Base-by-base conservation (phyloP, 2,797 vertebrate species). In the Mormyrops attenuatus region DNA sequence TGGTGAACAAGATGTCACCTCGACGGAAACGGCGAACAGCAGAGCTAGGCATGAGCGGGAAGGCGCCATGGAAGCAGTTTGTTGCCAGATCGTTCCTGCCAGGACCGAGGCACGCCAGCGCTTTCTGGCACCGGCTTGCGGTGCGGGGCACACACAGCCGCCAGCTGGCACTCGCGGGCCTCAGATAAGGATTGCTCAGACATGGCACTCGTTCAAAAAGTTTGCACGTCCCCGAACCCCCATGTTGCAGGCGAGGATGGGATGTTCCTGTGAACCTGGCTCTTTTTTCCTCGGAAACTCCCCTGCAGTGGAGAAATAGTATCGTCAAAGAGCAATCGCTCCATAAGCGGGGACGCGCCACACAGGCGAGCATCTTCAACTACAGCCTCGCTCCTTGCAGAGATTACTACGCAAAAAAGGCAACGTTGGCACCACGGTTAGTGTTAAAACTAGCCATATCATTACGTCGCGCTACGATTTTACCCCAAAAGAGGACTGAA, bases 151-250 rank as follows among this genome's bases (percentile, higher is more conserved):
- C 93, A 95, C 94, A 95, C 94, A 95, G 93, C 96, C 96, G 95
- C 96, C 96, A 97, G 96, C 96, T 97, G 96, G 96, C 96, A 96
- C 95, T 96, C 95, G 95, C 92, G 96, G 95, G 94, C 96, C 95
- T 96, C 94, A 94, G 95, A 96, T 96, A 95, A 96, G 95, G 96
- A 96, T 95, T 94, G 95, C 94, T 95, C 95, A 95, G 96, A 96
- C 94, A 95, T 97, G 96, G 96, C 96, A 96, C 95, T 94, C 95
- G 93, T 96, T 96, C 96, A 97, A 96, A 96, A 96, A 97, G 95
- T 97, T 96, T 96, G 96, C 94, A 93, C 94, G 95, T 96, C 95
- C 95, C 92, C 94, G 95, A 96, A 96, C 96, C 96, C 96, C 96
- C 96, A 95, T 94, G 94, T 94, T 94, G 93, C 94, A 95, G 95